These are phyloP conservation scores for Urocynchramus pylzowi DNA, from an alignment of 2,113 vertebrate species.

Conservation along the genomic window DNA sequence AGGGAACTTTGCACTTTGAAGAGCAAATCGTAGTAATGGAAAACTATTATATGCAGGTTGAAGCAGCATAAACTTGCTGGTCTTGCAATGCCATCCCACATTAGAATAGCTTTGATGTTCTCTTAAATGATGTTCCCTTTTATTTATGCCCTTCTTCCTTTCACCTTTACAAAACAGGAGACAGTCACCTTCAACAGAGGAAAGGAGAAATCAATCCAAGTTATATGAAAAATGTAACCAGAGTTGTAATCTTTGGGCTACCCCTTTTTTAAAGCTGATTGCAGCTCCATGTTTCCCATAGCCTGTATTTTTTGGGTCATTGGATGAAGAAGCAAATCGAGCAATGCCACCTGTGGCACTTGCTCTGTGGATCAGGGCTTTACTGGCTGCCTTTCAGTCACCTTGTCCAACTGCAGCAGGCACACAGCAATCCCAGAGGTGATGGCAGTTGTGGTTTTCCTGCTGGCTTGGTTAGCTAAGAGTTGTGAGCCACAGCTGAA, in stretches of 20 bases:
- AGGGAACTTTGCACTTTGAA: neutral
- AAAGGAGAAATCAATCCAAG: neutral
- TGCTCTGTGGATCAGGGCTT: neutral
- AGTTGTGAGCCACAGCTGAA: neutral
- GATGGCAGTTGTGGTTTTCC: neutral
- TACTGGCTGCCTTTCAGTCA: neutral
- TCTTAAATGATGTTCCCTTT: neutral
- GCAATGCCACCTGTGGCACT: neutral
- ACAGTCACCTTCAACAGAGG: neutral
- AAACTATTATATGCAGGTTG: neutral
- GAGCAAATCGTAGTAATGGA: neutral
- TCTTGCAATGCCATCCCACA: neutral
- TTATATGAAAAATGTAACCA: neutral
- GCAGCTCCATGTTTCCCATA: neutral
- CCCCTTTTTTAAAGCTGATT: neutral
- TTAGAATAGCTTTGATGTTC: neutral
- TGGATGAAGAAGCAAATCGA: neutral
- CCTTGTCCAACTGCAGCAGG: neutral
- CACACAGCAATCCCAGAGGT: neutral
- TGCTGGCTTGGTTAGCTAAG: neutral
- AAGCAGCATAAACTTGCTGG: neutral
- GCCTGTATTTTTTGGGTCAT: neutral
- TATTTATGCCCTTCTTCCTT: neutral
- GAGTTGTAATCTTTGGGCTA: neutral
- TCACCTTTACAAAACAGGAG: neutral